Conservation (phyloP, 2,113 vertebrate genomes). For the Chaetorhynchus papuensis region DNA sequence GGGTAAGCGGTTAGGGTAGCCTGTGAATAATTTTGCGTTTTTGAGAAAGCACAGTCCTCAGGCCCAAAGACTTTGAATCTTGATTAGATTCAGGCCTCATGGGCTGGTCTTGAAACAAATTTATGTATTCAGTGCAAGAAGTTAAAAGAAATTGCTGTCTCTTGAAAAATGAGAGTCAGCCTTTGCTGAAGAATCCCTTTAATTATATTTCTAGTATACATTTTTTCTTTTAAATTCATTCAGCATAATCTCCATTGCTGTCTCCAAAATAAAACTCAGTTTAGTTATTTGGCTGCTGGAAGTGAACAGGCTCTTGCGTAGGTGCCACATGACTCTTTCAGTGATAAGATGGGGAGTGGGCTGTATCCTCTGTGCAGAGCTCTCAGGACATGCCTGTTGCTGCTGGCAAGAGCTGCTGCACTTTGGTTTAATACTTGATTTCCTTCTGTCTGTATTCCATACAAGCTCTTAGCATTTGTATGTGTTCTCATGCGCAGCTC, state of each 20-base stretch:
- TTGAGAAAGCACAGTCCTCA: neutral
- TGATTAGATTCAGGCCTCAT: neutral
- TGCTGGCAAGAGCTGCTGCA: neutral
- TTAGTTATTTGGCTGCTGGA: neutral
- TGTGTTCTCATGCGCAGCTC: neutral
- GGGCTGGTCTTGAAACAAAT: neutral
- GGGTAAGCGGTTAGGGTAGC: neutral
- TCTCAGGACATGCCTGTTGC: neutral
- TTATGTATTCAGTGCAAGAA: neutral
- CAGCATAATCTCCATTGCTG: neutral
- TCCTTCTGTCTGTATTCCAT: neutral
- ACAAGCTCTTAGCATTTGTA: neutral
- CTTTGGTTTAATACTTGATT: neutral
- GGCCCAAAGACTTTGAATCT: constrained; percentile 1
- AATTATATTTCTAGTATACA: neutral
- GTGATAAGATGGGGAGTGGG: neutral
- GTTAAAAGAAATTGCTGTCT: neutral
- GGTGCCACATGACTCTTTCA: neutral
- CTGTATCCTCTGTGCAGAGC: neutral
- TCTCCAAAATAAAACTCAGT: neutral
- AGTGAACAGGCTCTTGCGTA: neutral
- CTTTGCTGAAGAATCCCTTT: neutral
- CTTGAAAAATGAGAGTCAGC: neutral
- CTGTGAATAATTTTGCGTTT: neutral
- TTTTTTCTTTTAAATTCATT: neutral